These are phyloP conservation scores for Antheraea yamamai DNA, from an alignment of 2,888 invertebrate species.

Conservation along the genomic window DNA sequence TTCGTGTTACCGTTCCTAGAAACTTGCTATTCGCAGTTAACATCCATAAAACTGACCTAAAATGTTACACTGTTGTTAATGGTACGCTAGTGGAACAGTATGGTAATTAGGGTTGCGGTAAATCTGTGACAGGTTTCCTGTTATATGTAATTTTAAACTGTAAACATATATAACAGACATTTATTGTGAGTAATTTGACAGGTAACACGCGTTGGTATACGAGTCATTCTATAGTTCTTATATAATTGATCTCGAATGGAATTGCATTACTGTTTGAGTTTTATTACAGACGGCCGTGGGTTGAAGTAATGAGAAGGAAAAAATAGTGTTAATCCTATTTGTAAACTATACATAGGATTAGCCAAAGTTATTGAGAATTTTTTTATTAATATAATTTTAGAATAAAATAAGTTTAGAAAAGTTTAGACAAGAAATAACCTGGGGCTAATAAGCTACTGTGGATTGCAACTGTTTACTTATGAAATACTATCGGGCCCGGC, in stretches of 20 bases:
- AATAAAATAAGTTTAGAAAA: no score
- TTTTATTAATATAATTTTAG: no score
- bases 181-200: not conserved
- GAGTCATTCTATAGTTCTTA: not conserved
- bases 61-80: conserved; percentile 1
- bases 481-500: no score
- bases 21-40: not conserved
- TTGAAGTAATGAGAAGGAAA: no score
- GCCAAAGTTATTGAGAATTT: no score
- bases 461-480: no score
- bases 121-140: not conserved
- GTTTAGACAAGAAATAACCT: no score
- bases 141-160: not conserved
- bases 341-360: no score
- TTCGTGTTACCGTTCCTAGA: not conserved
- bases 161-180: not conserved
- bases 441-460: no score
- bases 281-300: not conserved
- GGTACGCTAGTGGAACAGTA: not conserved
- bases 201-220: not conserved
- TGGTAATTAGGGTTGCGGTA: not conserved
- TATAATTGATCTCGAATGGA: not conserved
- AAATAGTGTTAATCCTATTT: no score
- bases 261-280: not conserved
- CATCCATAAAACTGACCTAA: not conserved